A percentile compares a stretch with the other conserved stretches of the same genome.
Conservation (phyloP, 2,113 vertebrate genomes). For the Anguilla japonica region DNA sequence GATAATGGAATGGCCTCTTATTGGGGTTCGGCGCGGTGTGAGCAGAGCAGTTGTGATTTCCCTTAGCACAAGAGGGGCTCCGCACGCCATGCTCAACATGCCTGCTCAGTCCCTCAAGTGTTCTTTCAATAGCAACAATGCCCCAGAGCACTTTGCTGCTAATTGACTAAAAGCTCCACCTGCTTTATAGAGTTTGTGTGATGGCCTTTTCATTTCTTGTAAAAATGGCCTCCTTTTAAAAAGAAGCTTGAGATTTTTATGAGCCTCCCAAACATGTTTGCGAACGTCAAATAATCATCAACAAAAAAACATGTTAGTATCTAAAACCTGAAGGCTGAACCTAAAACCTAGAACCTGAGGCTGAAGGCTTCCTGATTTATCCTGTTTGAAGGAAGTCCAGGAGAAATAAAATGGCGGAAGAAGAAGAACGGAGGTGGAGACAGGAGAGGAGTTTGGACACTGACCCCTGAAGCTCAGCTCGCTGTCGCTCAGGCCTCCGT, state of each 20-base stretch:
- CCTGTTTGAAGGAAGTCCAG: constrained; percentile 31
- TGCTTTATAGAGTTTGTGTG: constrained; percentile 72
- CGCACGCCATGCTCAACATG: constrained; percentile 50
- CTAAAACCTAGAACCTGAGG: constrained; percentile 47
- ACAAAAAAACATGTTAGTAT: constrained; percentile 37
- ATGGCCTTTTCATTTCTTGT: constrained; percentile 69
- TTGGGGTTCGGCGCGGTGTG: constrained; percentile 27
- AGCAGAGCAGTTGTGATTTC: constrained; percentile 26
- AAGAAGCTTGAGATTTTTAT: constrained; percentile 63
- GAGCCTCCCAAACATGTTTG: constrained; percentile 55
- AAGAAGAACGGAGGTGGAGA: constrained; percentile 30
- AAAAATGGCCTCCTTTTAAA: constrained; percentile 64
- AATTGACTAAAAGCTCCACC: constrained; percentile 73
- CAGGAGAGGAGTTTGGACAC: constrained; percentile 34
- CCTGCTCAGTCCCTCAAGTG: constrained; percentile 46
- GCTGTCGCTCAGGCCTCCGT: constrained; percentile 94
- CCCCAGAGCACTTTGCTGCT: constrained; percentile 52
- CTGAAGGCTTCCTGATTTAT: neutral
- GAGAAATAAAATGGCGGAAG: constrained; percentile 22
- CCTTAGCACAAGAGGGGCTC: constrained; percentile 36
- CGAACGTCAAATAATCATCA: constrained; percentile 58
- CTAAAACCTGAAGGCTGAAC: constrained; percentile 45
- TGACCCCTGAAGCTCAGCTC: constrained; percentile 96
- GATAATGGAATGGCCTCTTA: neutral
- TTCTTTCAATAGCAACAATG: constrained; percentile 55